phyloP scores from a whole-genome alignment of 1,140 invertebrate genomes.

The Bombus affinis region DNA sequence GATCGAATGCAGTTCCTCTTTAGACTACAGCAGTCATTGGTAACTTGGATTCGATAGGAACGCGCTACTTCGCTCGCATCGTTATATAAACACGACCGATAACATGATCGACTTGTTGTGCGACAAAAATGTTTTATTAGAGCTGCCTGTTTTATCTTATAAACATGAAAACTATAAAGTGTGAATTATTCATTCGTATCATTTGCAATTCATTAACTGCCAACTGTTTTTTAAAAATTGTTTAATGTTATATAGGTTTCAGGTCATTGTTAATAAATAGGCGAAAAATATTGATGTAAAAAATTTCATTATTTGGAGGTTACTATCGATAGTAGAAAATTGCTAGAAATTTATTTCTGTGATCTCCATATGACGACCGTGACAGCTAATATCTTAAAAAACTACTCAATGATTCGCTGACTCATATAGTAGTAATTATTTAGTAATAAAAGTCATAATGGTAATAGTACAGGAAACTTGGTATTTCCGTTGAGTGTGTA shows the following conservation, averaged over 20 bases:
- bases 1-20: conserved; percentile 6
- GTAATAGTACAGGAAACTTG: no score
- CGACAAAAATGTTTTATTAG: not conserved
- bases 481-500: no score
- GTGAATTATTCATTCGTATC: not conserved
- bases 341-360: no score
- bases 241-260: not conserved
- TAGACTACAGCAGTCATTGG: not conserved
- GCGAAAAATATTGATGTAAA: not conserved
- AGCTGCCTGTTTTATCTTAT: not conserved
- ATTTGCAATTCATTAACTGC: not conserved
- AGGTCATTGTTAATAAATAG: not conserved
- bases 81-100: not conserved
- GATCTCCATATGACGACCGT: no score
- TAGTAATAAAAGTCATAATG: no score
- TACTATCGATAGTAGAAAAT: no score
- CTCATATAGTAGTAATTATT: no score
- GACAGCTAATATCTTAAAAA: no score
- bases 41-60: not conserved
- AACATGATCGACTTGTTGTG: not conserved
- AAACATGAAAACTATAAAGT: not conserved
- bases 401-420: no score
- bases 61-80: not conserved
- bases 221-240: not conserved
- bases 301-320: not conserved